Conservation (phyloP, 1,140 invertebrate species). For the Drosophila burlai region DNA sequence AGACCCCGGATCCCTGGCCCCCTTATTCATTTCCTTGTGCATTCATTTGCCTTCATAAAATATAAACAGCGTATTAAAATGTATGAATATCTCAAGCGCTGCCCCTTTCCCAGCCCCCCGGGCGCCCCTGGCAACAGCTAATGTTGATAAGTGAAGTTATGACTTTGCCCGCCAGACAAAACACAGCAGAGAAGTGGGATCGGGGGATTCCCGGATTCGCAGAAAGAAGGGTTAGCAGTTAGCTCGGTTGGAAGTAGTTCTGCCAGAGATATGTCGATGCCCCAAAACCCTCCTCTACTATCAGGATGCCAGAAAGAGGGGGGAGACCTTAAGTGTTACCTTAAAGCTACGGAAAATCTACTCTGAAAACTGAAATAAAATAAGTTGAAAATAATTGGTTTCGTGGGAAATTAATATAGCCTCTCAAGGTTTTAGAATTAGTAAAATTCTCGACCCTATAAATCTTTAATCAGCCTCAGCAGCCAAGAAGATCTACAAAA, state of each 20-base stretch:
- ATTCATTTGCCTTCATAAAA: constrained; percentile 83
- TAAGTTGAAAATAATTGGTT: no score
- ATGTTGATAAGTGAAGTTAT: constrained; percentile 84
- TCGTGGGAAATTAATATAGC: no score
- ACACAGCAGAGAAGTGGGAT: constrained; percentile 16
- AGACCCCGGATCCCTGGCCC: not conserved
- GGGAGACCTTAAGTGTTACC: not conserved
- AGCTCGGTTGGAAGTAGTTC: constrained; percentile 8
- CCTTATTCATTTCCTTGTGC: constrained; percentile 76
- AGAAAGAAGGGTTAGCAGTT: constrained; percentile 11
- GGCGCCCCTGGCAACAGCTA: constrained; percentile 63
- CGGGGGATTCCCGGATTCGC: not conserved
- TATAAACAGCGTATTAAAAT: constrained; percentile 83
- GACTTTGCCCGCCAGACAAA: constrained; percentile 78
- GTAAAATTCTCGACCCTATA: no score
- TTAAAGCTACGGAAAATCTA: not conserved
- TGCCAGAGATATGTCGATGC: constrained; percentile 13
- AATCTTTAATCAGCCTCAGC: no score
- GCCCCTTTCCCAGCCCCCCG: not conserved
- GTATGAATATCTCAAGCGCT: constrained; percentile 74
- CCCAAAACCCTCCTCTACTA: not conserved
- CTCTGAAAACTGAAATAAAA: not conserved
- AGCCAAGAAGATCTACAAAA: no score
- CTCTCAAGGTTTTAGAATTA: no score
- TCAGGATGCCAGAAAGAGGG: not conserved